Conservation (phyloP, 1,140 invertebrate species). For the Thaumetopoea pityocampa region DNA sequence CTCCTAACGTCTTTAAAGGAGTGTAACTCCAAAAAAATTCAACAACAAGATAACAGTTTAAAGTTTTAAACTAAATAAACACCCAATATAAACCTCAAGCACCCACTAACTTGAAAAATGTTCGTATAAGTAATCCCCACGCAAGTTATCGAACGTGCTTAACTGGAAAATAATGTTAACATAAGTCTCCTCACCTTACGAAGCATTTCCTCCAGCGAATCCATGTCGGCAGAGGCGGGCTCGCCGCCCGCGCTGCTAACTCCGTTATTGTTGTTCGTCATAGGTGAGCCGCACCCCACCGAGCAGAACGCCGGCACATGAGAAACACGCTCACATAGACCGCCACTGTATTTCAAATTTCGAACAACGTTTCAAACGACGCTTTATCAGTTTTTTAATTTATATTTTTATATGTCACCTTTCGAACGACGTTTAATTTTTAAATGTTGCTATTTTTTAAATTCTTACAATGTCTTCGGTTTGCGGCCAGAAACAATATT, state of each 20-base stretch:
- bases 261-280: conserved; percentile 75
- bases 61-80: too few species aligned
- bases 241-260: conserved; percentile 56
- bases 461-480: conserved; percentile 15
- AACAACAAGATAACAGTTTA: too few species aligned
- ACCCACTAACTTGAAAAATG: conserved; percentile 2
- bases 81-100: conserved; percentile 5
- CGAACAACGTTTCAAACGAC: conserved; percentile 1
- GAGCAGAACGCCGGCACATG: conserved; percentile 27
- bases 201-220: conserved; percentile 88
- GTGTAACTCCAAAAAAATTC: too few species aligned
- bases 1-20: too few species aligned
- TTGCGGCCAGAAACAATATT: too few species aligned
- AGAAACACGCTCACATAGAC: conserved; percentile 22
- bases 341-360: conserved; percentile 15
- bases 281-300: conserved; percentile 60
- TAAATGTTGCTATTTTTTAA: conserved; percentile 1
- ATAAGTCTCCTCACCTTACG: conserved; percentile 80
- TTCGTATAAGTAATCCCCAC: background rate
- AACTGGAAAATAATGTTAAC: conserved; percentile 8
- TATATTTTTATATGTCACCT: too few species aligned
- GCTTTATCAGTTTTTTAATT: background rate
- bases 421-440: too few species aligned
- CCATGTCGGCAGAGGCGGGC: conserved; percentile 84
- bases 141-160: conserved; percentile 2